A percentile compares a stretch with the other conserved stretches of the same genome.
phyloP scores from a whole-genome alignment of 2,888 invertebrate species.

The Hirtodrosophila cameraria region DNA sequence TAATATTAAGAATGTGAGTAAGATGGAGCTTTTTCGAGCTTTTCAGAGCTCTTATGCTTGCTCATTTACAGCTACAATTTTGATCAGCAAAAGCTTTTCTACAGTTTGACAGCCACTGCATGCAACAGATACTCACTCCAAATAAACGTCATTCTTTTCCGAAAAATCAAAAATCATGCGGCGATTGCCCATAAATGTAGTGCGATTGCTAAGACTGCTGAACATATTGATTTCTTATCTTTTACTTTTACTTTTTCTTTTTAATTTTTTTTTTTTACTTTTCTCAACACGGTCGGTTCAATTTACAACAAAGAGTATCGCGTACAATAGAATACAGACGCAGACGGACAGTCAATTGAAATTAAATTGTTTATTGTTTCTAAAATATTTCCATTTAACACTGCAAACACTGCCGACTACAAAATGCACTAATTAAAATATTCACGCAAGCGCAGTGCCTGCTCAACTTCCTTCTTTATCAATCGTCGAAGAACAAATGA shows the following conservation, averaged over 20 bases:
- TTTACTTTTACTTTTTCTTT: too few species aligned
- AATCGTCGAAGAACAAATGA: conserved; percentile 80
- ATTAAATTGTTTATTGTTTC: conserved; percentile 24
- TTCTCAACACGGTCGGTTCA: conserved; percentile 57
- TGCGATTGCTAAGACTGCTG: conserved; percentile 70
- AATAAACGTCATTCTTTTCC: conserved; percentile 80
- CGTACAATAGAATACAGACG: conserved; percentile 50
- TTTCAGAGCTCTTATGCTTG: not conserved
- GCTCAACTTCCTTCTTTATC: conserved; percentile 67
- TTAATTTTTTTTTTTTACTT: conserved; percentile 7
- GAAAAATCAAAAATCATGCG: conserved; percentile 83
- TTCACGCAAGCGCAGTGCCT: conserved; percentile 65
- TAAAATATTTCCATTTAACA: conserved; percentile 65
- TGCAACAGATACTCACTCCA: conserved; percentile 82
- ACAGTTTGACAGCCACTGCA: not conserved
- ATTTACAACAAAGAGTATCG: conserved; percentile 59
- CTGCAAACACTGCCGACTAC: conserved; percentile 54
- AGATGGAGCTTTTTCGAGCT: too few species aligned
- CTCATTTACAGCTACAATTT: conserved; percentile 9
- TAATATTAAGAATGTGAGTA: conserved; percentile 3
- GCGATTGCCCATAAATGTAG: conserved; percentile 82
- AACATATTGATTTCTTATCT: conserved; percentile 65
- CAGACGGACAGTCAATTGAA: conserved; percentile 53
- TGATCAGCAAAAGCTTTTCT: not conserved
- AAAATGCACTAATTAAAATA: conserved; percentile 71